Evolutionary conservation across 2,888 invertebrate species (phyloP), one percentile per base, ranked within the genome.

Genomic region (Euplagia quadripunctaria): DNA sequence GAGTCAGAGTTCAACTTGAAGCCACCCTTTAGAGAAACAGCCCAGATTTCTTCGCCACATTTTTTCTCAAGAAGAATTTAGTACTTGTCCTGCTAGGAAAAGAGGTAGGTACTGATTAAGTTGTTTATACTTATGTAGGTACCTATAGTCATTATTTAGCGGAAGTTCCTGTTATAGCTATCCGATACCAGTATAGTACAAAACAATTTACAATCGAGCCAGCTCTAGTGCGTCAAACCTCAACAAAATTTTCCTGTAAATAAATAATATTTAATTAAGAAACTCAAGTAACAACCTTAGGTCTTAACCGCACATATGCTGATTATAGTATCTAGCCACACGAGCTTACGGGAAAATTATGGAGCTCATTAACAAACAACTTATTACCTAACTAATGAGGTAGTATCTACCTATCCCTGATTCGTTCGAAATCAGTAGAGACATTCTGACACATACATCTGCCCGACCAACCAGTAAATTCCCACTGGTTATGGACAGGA

Each of bases 101-200:
- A 46, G 31, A 42, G 12, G 11, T 42, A 52, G 11, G n/a, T 68
- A 61, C 31, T 69, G 61, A 69, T 61, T 69, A 69, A 61, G 41
- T 9, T 68, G 55, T 68, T 51, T 41, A 66, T 17, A 12, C 43
- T 31, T 31, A 31, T 31, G 31, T 31, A 31, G 31, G 9, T 31
- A 61, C 9, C 31, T 46, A 51, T 51, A 16, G 8, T 66, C 61
- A 31, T 61, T 69, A 46, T 61, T 46, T 41, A 17, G 6, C 46
- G 61, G 69, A 69, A 46, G 46, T 69, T 69, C 69, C 69, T 69
- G 61, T 69, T 69, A 49, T 52, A 42, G n/a, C 52, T 68, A 68
- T 68, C 67, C 58, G 31, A 14, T 42, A 20, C 46, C 0, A 42
- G 43, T 16, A 42, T 51, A 65, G 11, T 64, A 64, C 41, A 49